Conservation (phyloP, 2,888 invertebrate species). For the Drosophila meridiana region DNA sequence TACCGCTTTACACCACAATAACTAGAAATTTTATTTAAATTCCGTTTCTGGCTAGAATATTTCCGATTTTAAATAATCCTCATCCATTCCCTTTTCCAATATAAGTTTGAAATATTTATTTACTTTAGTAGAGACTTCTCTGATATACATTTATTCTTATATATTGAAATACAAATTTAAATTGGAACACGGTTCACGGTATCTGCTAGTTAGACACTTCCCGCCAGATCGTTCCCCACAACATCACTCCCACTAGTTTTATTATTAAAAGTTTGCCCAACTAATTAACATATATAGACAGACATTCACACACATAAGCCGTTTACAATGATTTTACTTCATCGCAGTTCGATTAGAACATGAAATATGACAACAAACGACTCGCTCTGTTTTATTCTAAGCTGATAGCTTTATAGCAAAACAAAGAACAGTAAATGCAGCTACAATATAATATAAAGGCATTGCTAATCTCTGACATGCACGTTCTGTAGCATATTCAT, state of each 20-base stretch:
- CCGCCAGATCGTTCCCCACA: neutral
- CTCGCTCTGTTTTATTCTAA: neutral
- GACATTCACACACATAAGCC: neutral
- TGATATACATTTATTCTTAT: too few relatives aligned
- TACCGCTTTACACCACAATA: too few relatives aligned
- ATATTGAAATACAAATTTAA: too few relatives aligned
- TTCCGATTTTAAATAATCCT: too few relatives aligned
- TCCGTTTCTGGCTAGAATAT: too few relatives aligned
- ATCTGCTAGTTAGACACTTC: neutral
- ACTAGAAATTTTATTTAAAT: too few relatives aligned
- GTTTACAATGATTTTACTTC: conserved; percentile 7
- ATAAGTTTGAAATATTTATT: too few relatives aligned
- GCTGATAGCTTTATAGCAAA: neutral
- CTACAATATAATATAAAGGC: neutral
- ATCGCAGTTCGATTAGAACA: neutral
- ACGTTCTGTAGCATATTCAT: neutral
- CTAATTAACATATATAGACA: conserved; percentile 2
- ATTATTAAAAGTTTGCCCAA: neutral
- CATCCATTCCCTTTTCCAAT: too few relatives aligned
- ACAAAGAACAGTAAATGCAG: neutral
- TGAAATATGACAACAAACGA: neutral
- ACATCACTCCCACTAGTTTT: neutral
- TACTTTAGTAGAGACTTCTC: too few relatives aligned
- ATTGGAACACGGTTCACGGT: neutral
- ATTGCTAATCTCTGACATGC: neutral